Percentiles rank a stretch among this genome's conserved stretches.
These are phyloP conservation scores for Drosophila parvula DNA, from an alignment of 1,140 invertebrate species.

Conservation along the genomic window DNA sequence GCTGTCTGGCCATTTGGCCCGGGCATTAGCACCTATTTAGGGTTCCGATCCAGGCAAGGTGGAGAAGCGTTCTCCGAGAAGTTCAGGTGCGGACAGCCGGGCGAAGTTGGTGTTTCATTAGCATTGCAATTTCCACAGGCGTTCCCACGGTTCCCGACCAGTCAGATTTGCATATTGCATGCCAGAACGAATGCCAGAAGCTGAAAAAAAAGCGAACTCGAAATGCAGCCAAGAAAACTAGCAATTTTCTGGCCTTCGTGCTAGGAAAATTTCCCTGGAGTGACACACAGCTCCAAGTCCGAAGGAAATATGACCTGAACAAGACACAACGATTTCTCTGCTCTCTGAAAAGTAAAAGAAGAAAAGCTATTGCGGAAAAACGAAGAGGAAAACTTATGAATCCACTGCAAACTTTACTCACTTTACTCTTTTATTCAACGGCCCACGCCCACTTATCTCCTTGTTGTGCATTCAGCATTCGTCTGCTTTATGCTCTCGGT, in stretches of 20 bases:
- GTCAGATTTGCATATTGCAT: constrained; percentile 69
- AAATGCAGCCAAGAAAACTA: constrained; percentile 31
- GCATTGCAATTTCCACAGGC: constrained; percentile 42
- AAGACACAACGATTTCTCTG: constrained; percentile 61
- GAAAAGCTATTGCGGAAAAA: neutral
- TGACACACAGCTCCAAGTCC: constrained; percentile 24
- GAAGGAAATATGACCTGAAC: constrained; percentile 66
- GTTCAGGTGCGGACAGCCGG: constrained; percentile 19
- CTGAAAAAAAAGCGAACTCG: constrained; percentile 4
- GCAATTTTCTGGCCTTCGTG: constrained; percentile 51
- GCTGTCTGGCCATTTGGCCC: constrained; percentile 43
- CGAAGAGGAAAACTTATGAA: constrained; percentile 54
- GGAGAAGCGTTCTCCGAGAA: neutral
- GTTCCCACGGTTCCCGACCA: constrained; percentile 33
- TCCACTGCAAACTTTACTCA: constrained; percentile 59
- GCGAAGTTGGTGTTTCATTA: constrained; percentile 50
- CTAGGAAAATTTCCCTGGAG: constrained; percentile 52
- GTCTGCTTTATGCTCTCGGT: constrained; percentile 42
- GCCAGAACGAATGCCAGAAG: constrained; percentile 54
- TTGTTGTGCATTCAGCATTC: constrained; percentile 47
- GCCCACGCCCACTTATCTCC: constrained; percentile 55
- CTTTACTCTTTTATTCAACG: constrained; percentile 54
- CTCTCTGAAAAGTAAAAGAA: neutral
- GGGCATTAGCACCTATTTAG: constrained; percentile 71
- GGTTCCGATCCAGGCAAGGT: constrained; percentile 13